Evolutionary conservation across 2,888 invertebrate genomes (phyloP).

Genomic region (Lasioglossum figueresi): DNA sequence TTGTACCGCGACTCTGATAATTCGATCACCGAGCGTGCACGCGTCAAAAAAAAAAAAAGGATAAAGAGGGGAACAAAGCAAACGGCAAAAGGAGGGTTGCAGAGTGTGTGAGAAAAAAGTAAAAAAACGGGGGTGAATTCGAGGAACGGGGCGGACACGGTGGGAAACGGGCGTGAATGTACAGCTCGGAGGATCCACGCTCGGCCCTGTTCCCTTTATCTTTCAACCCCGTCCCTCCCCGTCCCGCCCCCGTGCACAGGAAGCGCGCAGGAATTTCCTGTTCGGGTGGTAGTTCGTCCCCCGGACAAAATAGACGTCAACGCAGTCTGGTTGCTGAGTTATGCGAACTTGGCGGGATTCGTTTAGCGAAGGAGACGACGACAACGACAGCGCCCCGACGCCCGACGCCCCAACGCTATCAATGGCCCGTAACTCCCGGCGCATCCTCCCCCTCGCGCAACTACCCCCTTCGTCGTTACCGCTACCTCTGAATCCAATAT

Average conservation of each 20-base stretch:
- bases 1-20: background rate
- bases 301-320: slow-evolving; percentile 46
- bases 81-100: background rate
- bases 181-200: slow-evolving; percentile 15
- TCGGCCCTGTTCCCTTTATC: slow-evolving; percentile 29
- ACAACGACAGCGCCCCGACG: slow-evolving; percentile 23
- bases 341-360: slow-evolving; percentile 67
- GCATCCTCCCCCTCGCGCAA: background rate
- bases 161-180: slow-evolving; percentile 39
- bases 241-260: background rate
- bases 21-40: background rate
- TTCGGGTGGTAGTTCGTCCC: slow-evolving; percentile 21
- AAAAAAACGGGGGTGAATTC: slow-evolving; percentile 35
- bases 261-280: slow-evolving; percentile 51
- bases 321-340: slow-evolving; percentile 48
- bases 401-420: slow-evolving; percentile 55
- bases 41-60: background rate
- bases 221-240: background rate
- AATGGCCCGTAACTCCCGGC: slow-evolving; percentile 63
- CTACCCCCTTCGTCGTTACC: background rate
- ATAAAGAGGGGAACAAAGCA: slow-evolving; percentile 8
- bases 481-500: slow-evolving; percentile 51
- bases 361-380: slow-evolving; percentile 55
- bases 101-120: background rate
- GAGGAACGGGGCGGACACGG: slow-evolving; percentile 33